Percentiles rank a stretch among this genome's conserved stretches.
Conservation (phyloP, 1,140 invertebrate species). For the Littorina saxatilis region DNA sequence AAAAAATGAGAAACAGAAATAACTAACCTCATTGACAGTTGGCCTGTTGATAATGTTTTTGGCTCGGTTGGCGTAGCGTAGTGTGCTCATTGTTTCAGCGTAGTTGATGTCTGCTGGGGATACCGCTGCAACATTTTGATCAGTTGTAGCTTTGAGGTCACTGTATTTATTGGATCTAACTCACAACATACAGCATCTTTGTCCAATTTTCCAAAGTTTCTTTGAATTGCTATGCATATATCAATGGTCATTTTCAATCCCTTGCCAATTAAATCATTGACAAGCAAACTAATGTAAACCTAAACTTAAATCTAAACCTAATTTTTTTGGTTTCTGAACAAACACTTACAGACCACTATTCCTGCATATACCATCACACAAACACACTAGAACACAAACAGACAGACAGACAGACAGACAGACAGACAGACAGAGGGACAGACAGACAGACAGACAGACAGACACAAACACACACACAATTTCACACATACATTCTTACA, state of each 20-base stretch:
- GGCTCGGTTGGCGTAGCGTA: conserved; percentile 77
- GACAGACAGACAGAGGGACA: not conserved
- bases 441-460: not conserved
- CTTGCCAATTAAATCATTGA: too few relatives aligned
- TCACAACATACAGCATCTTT: too few relatives aligned
- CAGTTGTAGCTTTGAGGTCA: too few relatives aligned
- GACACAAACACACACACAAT: not conserved
- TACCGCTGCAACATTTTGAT: conserved; percentile 59
- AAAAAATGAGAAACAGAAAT: too few relatives aligned
- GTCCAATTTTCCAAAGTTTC: too few relatives aligned
- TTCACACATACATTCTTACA: not conserved
- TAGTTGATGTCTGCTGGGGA: conserved; percentile 81
- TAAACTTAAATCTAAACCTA: too few relatives aligned
- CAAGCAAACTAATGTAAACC: too few relatives aligned
- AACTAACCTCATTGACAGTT: conserved; percentile 88
- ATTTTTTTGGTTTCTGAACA: too few relatives aligned
- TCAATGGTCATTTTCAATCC: too few relatives aligned
- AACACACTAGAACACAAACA: not conserved
- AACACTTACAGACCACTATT: not conserved
- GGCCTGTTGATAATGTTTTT: conserved; percentile 97
- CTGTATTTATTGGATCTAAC: too few relatives aligned
- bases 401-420: not conserved
- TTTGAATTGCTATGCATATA: too few relatives aligned
- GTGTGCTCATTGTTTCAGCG: conserved; percentile 76
- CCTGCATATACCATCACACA: not conserved